phyloP scores from a whole-genome alignment of 2,113 vertebrate species.

The Antidorcas marsupialis region DNA sequence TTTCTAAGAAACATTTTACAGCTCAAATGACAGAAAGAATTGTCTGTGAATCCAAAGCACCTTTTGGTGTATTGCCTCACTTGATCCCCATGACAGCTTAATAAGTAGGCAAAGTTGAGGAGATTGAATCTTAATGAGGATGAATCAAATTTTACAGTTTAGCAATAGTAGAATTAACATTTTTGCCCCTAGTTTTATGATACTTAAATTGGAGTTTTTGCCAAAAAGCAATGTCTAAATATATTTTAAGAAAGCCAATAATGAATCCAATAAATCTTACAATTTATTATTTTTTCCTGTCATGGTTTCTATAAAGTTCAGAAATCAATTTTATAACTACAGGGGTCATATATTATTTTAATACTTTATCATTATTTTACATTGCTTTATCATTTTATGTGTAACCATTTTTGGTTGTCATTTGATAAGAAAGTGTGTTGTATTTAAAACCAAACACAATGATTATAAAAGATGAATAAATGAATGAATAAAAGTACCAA shows the following conservation, averaged over 20 bases:
- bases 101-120: background rate
- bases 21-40: background rate
- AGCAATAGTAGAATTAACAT: background rate
- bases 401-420: background rate
- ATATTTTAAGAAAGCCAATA: background rate
- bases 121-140: background rate
- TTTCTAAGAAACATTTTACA: background rate
- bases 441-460: background rate
- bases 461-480: background rate
- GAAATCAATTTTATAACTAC: background rate
- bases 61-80: background rate
- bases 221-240: background rate
- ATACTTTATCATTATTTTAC: background rate
- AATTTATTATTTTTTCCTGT: background rate
- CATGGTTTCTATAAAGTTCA: background rate
- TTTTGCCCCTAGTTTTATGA: background rate
- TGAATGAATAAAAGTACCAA: background rate
- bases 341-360: background rate
- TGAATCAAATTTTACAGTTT: background rate
- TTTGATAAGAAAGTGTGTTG: background rate
- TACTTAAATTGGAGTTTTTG: background rate
- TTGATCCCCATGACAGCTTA: background rate
- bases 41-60: background rate
- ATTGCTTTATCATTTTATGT: background rate
- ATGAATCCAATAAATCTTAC: background rate